Evolutionary conservation across 64 coral and sea anemone genomes (phyloP), one percentile per base, ranked within the genome.

Genomic region (Montipora sp.): DNA sequence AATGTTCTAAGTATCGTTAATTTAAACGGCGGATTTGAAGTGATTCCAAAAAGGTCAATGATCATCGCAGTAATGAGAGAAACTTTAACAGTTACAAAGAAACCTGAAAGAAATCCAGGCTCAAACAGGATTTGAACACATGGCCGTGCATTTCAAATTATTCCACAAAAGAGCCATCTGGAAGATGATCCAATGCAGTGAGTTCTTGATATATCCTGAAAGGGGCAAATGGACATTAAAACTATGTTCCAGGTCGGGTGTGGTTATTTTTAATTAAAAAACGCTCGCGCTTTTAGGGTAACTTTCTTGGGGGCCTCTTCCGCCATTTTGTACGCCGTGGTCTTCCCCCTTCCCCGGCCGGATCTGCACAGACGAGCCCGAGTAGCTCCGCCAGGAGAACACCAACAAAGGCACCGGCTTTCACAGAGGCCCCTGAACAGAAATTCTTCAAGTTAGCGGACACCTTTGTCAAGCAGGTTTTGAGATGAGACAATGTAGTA

Each of bases 361-460:
- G 73, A 43, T 88, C 61, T 16, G 70, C 83, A 2, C 83, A 86
- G 73, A 58, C 89, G 14, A 98, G 95, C 69, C 95, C 92, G 2
- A 91, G 92, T 18, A 23, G 87, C 2, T 36, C 92, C 9, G 79
- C 69, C 47, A 94, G 88, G 68, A 80, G 91, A 20, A 98, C 95
- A 19, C 95, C 95, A 51, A 98, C 92, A 5, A 98, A 98, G 48
- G 74, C 89, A 19, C 78, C 76, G 51, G 84, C 90, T 18, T 98
- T 98, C 49, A 98, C 87, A 11, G 95, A 98, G 57, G 92, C 80
- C 14, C 95, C 95, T 2, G 95, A 98, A 69, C 95, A 98, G 65
- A 90, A 89, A 65, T 92, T 98, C 77, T 98, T 98, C 74, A 98
- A 98, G 80, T 84, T 98, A 63, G 92, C 95, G 12, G 84, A 94